Evolutionary conservation across 2,888 invertebrate genomes (phyloP).

Genomic region (Danaus chrysippus): DNA sequence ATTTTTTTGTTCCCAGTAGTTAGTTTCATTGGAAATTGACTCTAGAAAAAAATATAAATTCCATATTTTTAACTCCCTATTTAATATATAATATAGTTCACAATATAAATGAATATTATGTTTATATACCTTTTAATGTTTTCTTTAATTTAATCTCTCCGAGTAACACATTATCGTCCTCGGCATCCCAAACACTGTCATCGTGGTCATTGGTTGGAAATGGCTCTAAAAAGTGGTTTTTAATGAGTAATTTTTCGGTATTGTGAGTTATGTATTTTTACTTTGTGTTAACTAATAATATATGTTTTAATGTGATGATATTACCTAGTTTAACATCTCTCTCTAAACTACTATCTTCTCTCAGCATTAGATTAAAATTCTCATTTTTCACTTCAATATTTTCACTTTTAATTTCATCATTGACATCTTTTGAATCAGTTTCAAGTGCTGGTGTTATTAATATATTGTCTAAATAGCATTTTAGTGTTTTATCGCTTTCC

Average conservation of each 20-base stretch:
- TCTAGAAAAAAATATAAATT: neutral
- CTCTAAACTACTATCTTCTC: conserved; percentile 1
- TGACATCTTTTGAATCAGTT: conserved; percentile 9
- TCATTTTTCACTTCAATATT: conserved; percentile 35
- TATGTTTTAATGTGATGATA: conserved; percentile 37
- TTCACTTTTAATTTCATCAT: conserved; percentile 33
- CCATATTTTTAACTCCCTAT: neutral
- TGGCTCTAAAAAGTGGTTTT: conserved; percentile 45
- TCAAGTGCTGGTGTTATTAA: conserved; percentile 8
- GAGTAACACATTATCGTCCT: conserved; percentile 52
- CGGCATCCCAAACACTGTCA: conserved; percentile 62
- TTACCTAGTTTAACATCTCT: conserved; percentile 24
- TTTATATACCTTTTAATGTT: conserved; percentile 13
- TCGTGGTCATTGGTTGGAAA: conserved; percentile 40
- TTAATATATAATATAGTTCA: neutral
- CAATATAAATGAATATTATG: neutral
- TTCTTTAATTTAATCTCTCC: conserved; percentile 29
- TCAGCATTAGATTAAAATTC: neutral
- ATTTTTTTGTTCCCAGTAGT: conserved; percentile 1
- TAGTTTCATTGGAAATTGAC: neutral
- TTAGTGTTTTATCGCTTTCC: conserved; percentile 55
- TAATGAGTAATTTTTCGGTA: neutral
- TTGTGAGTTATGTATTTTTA: neutral
- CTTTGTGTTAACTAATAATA: neutral
- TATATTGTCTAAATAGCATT: conserved; percentile 27